Evolutionary conservation across 2,113 vertebrate genomes (phyloP).

Genomic region (Tachysurus vachellii): DNA sequence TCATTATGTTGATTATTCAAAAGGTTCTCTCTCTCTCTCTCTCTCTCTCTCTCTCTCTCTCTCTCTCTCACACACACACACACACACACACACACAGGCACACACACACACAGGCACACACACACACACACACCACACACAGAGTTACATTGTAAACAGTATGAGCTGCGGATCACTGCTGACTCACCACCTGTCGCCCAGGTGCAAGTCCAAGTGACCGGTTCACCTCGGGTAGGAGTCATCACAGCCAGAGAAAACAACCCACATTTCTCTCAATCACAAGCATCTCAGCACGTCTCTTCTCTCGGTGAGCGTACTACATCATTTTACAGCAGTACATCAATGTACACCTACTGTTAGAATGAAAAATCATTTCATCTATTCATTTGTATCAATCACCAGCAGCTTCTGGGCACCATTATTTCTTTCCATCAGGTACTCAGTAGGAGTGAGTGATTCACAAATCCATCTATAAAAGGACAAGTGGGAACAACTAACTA

Average conservation of each 20-base stretch:
- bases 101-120: conserved; percentile 41
- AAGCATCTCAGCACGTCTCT: not conserved
- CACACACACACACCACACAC: conserved; percentile 26
- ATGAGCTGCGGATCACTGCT: conserved; percentile 50
- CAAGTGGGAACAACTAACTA: not conserved
- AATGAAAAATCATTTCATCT: conserved; percentile 30
- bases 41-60: not conserved
- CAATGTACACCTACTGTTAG: not conserved
- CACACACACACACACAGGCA: conserved; percentile 43
- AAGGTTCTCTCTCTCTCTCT: conserved; percentile 39
- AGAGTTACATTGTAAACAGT: conserved; percentile 49
- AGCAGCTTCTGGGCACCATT: not conserved
- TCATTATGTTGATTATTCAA: not conserved
- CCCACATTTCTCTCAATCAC: conserved; percentile 27
- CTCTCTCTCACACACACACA: conserved; percentile 41
- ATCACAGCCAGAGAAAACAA: conserved; percentile 47
- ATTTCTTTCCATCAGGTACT: conserved; percentile 16
- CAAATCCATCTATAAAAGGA: conserved; percentile 8
- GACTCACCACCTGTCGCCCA: conserved; percentile 57
- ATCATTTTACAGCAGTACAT: not conserved
- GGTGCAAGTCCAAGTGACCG: conserved; percentile 53
- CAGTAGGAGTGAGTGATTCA: conserved; percentile 29
- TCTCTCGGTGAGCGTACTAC: not conserved
- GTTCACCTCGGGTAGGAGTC: conserved; percentile 44
- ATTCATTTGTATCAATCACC: conserved; percentile 23